Conservation (phyloP, 2,888 invertebrate genomes). For the Zygogramma bicolorata region DNA sequence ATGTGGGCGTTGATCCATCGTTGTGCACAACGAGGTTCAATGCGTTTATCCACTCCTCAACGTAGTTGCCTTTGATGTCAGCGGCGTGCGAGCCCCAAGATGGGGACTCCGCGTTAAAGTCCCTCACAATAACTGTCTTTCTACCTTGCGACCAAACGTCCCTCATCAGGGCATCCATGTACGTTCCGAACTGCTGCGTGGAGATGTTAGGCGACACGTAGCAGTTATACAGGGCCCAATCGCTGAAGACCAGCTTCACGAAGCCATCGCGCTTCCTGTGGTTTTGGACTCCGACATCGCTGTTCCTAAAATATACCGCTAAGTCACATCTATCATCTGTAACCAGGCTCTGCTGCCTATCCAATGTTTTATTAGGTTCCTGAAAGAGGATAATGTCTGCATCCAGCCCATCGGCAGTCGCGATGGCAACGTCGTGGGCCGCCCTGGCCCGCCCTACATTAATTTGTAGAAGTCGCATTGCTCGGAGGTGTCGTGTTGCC, state of each 20-base stretch:
- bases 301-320: background rate
- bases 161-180: background rate
- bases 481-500: background rate
- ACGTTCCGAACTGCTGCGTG: background rate
- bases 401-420: background rate
- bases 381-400: background rate
- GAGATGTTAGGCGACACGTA: background rate
- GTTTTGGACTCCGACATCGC: background rate
- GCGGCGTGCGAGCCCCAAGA: no score
- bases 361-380: background rate
- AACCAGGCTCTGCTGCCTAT: background rate
- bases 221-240: background rate
- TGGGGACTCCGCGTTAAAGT: constrained; percentile 11
- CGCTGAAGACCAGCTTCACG: background rate
- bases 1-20: no score
- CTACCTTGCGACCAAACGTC: background rate
- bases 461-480: background rate
- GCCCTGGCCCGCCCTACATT: background rate
- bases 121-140: background rate
- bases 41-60: no score
- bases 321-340: background rate
- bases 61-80: no score
- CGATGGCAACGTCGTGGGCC: background rate
- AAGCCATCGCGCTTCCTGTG: background rate
- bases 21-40: no score